Evolutionary conservation across 2,888 invertebrate species (phyloP), one percentile per base, ranked within the genome.

Genomic region (Pseudolycoriella hygida): DNA sequence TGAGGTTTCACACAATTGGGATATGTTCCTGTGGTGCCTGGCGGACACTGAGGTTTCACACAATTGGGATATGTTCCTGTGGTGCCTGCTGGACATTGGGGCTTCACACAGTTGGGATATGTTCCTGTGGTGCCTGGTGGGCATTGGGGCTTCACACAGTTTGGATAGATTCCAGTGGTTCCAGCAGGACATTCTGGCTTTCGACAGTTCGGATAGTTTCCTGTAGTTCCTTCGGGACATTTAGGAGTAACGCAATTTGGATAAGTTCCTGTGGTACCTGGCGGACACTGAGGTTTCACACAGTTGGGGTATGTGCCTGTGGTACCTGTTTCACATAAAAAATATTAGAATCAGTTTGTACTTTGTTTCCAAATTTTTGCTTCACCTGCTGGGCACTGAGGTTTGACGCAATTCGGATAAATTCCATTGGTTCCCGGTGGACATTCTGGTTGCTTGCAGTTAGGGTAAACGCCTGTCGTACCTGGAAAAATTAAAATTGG

Each of bases 11-110:
- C 3, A 34, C 43, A 31, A 17, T 43, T 17, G 6, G 43, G 43
- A 34, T 32, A 43, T n/a, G 12, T 3, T 6, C 43, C 43, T 4
- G 43, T 43, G 10, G 20, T 18, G n/a, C 43, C 43, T 17, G 25
- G 18, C 17, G 31, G 43, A n/a, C 43, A 43, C n/a, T 43, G 15
- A 11, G 43, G 43, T 19, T 43, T 31, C 14, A 8, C 4, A 11
- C 43, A 43, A 14, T 43, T 43, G 20, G 43, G 43, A 43, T 43
- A 43, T 17, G 12, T 11, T 17, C 43, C 43, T 4, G 43, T 43
- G 10, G 20, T 18, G n/a, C 43, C 43, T 17, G 25, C 11, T 32
- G 31, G 43, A n/a, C 43, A 43, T 19, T 43, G 15, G 15, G 43
- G 43, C 17, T 43, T 43, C 18, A n/a, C 3, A 17, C 43, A 43